Percentiles rank a stretch among this genome's conserved stretches.
phyloP scores from a whole-genome alignment of 2,888 invertebrate genomes.

The Tipula lateralis region DNA sequence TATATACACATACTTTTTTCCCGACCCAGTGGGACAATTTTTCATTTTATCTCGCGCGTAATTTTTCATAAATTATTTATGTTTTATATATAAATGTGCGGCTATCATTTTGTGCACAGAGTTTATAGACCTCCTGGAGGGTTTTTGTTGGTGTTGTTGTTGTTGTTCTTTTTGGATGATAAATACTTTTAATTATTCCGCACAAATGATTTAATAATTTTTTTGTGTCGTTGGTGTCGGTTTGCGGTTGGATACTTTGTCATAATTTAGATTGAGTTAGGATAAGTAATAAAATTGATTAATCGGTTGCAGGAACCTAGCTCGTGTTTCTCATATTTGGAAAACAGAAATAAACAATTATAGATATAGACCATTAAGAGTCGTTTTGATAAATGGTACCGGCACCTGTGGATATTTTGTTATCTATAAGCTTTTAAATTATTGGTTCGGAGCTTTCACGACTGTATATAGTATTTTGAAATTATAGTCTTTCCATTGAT shows the following conservation, averaged over 20 bases:
- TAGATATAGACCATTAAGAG: neutral
- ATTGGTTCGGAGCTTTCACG: too few species aligned
- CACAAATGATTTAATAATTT: neutral
- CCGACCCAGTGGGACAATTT: neutral
- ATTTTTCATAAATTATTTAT: slow-evolving; percentile 3
- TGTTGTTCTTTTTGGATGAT: neutral
- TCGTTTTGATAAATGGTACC: neutral
- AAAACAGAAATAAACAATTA: neutral
- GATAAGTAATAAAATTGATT: slow-evolving; percentile 7
- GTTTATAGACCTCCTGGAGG: neutral
- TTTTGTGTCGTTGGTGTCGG: neutral
- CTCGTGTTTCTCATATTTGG: neutral
- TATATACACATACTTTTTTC: neutral
- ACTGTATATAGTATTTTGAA: too few species aligned
- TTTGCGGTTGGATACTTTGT: neutral
- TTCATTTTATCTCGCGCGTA: neutral
- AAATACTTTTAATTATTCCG: neutral
- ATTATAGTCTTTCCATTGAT: too few species aligned
- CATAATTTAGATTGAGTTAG: neutral
- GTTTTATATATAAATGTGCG: neutral
- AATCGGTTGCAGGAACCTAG: neutral
- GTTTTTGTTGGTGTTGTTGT: too few species aligned
- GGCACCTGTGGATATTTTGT: neutral
- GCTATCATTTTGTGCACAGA: neutral
- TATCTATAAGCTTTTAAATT: neutral